Base-by-base conservation (phyloP, 2,797 vertebrate species). In the Pseudochromis fuscus region DNA sequence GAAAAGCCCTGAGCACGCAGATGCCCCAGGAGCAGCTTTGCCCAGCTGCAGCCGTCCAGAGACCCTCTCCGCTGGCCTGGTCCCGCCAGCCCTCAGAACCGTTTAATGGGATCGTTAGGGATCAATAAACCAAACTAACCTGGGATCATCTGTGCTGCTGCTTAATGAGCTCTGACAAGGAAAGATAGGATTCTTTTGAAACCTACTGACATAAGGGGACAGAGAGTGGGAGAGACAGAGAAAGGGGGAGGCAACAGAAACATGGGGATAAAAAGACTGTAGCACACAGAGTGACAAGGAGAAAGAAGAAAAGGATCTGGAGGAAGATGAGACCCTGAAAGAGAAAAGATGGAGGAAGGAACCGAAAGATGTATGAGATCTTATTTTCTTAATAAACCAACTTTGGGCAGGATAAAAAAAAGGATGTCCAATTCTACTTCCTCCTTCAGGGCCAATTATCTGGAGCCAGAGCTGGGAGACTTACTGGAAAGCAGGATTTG, bases 41-140 rank as follows among this genome's bases (percentile, higher is more conserved):
- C 79, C 77, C 82, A 81, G 86, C 81, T 84, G 81, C 76, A 87
- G 58, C 61, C 61, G 52, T 72, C 56, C 67, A 49, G 58, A 78
- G 75, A 73, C 52, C 57, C 72, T 48, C 66, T 50, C 46, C 19
- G 15, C 19, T 82, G 80, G 67, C 72, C 70, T 60, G 46, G 70
- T 77, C 67, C 42, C 59, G 72, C 50, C 76, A 70, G 72, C 69
- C 69, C 75, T 72, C 66, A 76, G 63, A 86, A 52, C 66, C 67
- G 40, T 89, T 91, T 88, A 91, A 89, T 89, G 87, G 75, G 75
- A 87, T 91, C 51, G 62, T 92, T 91, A 85, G 67, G 44, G 82
- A 93, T 93, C 87, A 88, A 91, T 93, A 91, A 89, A 87, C 81
- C 83, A 82, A 87, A 85, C 86, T 75, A 67, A 74, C 73, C 70